Conservation (phyloP, 2,797 vertebrate genomes). For the Cichlasoma orientale region DNA sequence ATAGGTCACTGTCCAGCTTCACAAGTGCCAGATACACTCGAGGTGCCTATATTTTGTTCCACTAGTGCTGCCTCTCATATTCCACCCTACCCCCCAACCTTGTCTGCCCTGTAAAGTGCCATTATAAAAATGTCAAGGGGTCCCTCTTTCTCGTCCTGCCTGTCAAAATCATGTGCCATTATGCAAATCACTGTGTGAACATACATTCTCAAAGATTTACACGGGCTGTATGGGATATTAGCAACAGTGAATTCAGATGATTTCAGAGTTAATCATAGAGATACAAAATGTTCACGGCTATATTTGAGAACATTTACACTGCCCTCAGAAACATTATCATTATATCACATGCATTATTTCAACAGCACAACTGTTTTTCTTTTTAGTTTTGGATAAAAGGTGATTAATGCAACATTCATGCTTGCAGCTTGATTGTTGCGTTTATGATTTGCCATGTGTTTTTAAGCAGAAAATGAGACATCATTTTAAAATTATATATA, state of each 20-base stretch:
- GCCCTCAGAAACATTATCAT: slow-evolving; percentile 27
- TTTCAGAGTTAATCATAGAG: slow-evolving; percentile 51
- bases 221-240: slow-evolving; percentile 64
- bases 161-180: slow-evolving; percentile 79
- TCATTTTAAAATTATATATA: neutral
- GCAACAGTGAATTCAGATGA: slow-evolving; percentile 58
- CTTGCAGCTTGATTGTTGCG: neutral
- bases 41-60: slow-evolving; percentile 60
- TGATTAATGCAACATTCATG: neutral
- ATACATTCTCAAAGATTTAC: slow-evolving; percentile 71
- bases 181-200: slow-evolving; percentile 78
- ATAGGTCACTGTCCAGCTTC: slow-evolving; percentile 47
- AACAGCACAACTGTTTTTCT: neutral
- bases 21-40: slow-evolving; percentile 39
- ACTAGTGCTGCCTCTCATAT: slow-evolving; percentile 44
- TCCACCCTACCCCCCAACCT: slow-evolving; percentile 67
- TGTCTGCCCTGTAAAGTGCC: slow-evolving; percentile 78
- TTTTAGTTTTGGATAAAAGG: neutral
- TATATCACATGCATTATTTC: slow-evolving; percentile 7
- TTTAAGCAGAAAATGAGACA: neutral
- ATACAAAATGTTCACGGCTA: slow-evolving; percentile 35
- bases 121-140: slow-evolving; percentile 82
- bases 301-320: slow-evolving; percentile 48
- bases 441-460: neutral
- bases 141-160: slow-evolving; percentile 65